phyloP scores from a whole-genome alignment of 2,797 vertebrate genomes.

The Urosaurus nigricauda region DNA sequence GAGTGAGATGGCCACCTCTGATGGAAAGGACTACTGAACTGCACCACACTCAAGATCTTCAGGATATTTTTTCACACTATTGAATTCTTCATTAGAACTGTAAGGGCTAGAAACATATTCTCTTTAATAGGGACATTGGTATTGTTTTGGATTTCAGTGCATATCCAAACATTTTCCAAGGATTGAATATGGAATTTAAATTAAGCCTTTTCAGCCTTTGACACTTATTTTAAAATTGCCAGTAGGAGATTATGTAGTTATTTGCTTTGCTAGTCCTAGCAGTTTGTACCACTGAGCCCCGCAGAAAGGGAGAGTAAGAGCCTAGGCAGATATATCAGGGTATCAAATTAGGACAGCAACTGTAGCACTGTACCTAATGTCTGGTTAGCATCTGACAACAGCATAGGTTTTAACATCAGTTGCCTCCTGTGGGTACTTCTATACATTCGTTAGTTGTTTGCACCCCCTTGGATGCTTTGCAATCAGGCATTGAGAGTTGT shows the following conservation, averaged over 20 bases:
- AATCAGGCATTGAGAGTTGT: neutral
- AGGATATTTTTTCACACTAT: neutral
- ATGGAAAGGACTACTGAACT: neutral
- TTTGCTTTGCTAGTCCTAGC: neutral
- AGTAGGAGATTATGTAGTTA: neutral
- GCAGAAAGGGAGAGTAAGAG: neutral
- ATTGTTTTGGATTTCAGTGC: neutral
- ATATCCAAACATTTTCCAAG: neutral
- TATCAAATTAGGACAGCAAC: neutral
- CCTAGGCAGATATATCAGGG: neutral
- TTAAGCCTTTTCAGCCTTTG: neutral
- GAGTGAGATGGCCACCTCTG: neutral
- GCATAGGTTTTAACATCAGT: neutral
- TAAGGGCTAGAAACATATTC: neutral
- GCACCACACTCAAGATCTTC: neutral
- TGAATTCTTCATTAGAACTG: neutral
- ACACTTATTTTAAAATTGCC: neutral
- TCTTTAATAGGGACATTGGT: neutral
- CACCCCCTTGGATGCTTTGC: no score
- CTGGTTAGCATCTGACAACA: no score
- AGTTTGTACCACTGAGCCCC: no score
- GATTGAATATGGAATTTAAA: neutral
- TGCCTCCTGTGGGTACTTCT: no score
- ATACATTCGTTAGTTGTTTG: no score
- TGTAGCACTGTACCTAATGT: neutral